A percentile compares a stretch with the other conserved stretches of the same genome.
phyloP scores from a whole-genome alignment of 2,888 invertebrate genomes.

The Cosmopolites sordidus region DNA sequence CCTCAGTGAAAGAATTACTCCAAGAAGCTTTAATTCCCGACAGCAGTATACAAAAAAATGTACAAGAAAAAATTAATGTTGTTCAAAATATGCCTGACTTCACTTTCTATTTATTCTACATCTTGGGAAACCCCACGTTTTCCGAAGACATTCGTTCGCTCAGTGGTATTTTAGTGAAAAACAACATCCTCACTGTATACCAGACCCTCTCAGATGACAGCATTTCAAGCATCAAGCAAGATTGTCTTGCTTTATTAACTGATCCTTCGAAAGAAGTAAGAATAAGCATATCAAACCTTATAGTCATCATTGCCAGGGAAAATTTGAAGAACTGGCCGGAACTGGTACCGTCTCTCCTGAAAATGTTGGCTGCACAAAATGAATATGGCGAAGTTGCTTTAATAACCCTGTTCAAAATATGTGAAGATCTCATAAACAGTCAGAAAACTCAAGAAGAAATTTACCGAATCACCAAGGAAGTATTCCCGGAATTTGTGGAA shows the following conservation, averaged over 20 bases:
- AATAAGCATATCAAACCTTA: constrained; percentile 94
- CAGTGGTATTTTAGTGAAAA: constrained; percentile 95
- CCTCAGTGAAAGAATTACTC: constrained; percentile 91
- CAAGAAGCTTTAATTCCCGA: constrained; percentile 98
- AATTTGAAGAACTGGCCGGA: constrained; percentile 90
- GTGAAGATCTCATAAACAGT: constrained; percentile 76
- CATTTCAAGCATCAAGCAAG: constrained; percentile 86
- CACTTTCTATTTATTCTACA: constrained; percentile 96
- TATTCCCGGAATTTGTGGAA: constrained; percentile 40
- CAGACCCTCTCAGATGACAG: constrained; percentile 84
- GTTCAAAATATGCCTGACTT: constrained; percentile 96
- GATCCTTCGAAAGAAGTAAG: constrained; percentile 92
- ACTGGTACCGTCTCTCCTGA: constrained; percentile 83
- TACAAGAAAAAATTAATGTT: constrained; percentile 97
- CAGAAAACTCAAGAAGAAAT: constrained; percentile 39
- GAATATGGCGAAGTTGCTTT: constrained; percentile 96
- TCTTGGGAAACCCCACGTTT: constrained; percentile 89
- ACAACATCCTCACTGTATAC: constrained; percentile 90
- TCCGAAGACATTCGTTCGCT: constrained; percentile 95
- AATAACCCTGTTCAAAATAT: constrained; percentile 96
- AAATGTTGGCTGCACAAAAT: constrained; percentile 85
- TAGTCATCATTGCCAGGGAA: constrained; percentile 93
- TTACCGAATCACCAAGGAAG: constrained; percentile 37
- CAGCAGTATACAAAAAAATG: constrained; percentile 89
- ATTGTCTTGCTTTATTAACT: constrained; percentile 89